Conservation (phyloP, 2,113 vertebrate species). For the Nansenia antarctica region DNA sequence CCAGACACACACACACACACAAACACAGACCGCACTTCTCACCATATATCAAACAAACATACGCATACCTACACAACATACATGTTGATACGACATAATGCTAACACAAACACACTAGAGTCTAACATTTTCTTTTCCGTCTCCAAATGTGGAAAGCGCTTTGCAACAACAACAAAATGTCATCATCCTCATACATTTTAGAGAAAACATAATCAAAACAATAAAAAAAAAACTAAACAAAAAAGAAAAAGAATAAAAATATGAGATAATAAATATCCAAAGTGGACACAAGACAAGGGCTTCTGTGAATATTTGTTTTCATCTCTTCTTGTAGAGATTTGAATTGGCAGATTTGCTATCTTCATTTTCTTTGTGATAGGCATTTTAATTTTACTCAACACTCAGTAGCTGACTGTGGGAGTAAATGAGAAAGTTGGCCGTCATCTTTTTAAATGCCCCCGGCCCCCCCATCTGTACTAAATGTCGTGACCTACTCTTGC, state of each 20-base stretch:
- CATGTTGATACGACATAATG: conserved; percentile 45
- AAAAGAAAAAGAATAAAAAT: conserved; percentile 26
- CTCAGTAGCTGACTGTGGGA: conserved; percentile 27
- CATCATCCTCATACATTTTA: conserved; percentile 55
- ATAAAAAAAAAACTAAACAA: conserved; percentile 47
- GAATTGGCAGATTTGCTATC: conserved; percentile 28
- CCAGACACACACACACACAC: conserved; percentile 5
- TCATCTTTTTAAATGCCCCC: conserved; percentile 18
- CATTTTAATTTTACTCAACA: background rate
- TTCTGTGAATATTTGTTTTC: conserved; percentile 55
- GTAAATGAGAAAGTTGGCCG: conserved; percentile 8
- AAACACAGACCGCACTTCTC: background rate
- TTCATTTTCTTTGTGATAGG: conserved; percentile 22
- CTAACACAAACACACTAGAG: conserved; percentile 50
- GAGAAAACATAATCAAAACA: conserved; percentile 35
- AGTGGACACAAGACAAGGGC: conserved; percentile 70
- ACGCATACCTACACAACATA: conserved; percentile 30
- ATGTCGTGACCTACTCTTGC: conserved; percentile 17
- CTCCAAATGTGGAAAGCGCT: conserved; percentile 55
- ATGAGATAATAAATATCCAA: conserved; percentile 67
- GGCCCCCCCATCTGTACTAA: conserved; percentile 28
- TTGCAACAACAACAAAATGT: conserved; percentile 50
- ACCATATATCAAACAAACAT: conserved; percentile 25
- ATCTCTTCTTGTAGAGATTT: conserved; percentile 27
- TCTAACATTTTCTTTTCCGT: conserved; percentile 50